phyloP scores from a whole-genome alignment of 2,797 vertebrate species.

The Urosaurus nigricauda region DNA sequence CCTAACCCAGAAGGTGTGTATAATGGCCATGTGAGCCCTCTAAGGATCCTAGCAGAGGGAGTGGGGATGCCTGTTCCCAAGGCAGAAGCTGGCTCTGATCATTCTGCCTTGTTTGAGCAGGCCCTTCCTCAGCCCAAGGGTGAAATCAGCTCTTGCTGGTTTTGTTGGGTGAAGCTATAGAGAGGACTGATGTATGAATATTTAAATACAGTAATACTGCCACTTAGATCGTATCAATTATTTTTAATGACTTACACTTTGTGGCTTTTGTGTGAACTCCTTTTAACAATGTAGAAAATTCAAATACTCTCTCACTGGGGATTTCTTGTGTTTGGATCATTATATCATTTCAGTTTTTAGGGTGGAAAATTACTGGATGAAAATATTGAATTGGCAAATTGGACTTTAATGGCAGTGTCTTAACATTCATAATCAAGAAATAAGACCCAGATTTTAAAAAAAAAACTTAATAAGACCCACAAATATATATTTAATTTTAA shows the following conservation, averaged over 20 bases:
- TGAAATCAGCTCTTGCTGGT: conserved; percentile 1
- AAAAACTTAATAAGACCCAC: no score
- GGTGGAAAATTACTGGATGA: not conserved
- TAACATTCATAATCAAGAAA: not conserved
- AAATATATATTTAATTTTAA: not conserved
- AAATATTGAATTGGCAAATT: conserved; percentile 22
- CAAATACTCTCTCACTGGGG: not conserved
- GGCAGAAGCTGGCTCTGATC: not conserved
- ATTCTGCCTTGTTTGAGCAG: not conserved
- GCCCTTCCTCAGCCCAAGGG: not conserved
- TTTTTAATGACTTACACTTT: not conserved
- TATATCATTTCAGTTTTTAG: conserved; percentile 21
- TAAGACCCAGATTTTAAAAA: not conserved
- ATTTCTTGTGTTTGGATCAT: conserved; percentile 2
- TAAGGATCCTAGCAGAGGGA: not conserved
- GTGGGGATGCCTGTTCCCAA: not conserved
- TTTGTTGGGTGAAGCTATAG: conserved; percentile 1
- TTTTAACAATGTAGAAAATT: conserved; percentile 28
- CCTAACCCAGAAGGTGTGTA: not conserved
- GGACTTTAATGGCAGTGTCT: not conserved
- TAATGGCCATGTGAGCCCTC: not conserved
- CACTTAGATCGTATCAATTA: conserved; percentile 20
- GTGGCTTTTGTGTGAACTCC: conserved; percentile 12
- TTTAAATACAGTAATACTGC: conserved; percentile 17
- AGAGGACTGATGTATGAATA: conserved; percentile 19